Percentiles rank a stretch among this genome's conserved stretches.
These are phyloP conservation scores for Archegozetes longisetosus DNA, from an alignment of 1,140 invertebrate species.

Conservation along the genomic window DNA sequence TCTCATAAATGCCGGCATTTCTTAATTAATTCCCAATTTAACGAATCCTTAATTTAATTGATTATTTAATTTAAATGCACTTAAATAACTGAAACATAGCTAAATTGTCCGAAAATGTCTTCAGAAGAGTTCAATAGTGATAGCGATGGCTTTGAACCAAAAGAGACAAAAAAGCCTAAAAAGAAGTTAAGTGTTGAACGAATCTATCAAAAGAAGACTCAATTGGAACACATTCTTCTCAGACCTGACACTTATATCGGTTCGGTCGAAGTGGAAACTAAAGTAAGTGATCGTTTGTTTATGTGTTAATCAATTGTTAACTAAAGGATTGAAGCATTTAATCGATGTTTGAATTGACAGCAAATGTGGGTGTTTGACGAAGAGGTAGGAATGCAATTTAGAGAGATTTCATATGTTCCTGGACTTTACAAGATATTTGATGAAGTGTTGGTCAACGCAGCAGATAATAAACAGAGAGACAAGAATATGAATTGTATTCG, in stretches of 20 bases:
- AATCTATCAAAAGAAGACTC: slow-evolving; percentile 98
- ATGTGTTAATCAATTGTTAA: too few relatives aligned
- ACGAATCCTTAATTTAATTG: too few relatives aligned
- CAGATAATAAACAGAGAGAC: slow-evolving; percentile 97
- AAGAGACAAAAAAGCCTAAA: background rate
- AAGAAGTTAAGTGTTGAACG: slow-evolving; percentile 51
- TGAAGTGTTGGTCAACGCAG: slow-evolving; percentile 98
- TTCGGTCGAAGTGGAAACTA: slow-evolving; percentile 71
- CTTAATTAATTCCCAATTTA: too few relatives aligned
- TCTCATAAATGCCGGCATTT: background rate
- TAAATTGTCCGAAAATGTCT: too few relatives aligned
- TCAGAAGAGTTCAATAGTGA: background rate
- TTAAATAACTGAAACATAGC: too few relatives aligned
- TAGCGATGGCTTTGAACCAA: background rate
- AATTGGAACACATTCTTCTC: slow-evolving; percentile 91
- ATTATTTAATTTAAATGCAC: too few relatives aligned
- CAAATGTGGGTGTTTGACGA: slow-evolving; percentile 86
- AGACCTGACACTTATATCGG: slow-evolving; percentile 97
- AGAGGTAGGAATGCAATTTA: slow-evolving; percentile 58
- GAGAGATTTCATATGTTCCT: slow-evolving; percentile 84
- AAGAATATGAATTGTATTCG: slow-evolving; percentile 85
- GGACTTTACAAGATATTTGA: slow-evolving; percentile 99
- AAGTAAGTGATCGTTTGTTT: slow-evolving; percentile 25
- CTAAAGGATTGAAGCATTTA: too few relatives aligned
- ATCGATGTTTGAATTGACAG: slow-evolving; percentile 30